Percentiles rank a stretch among this genome's conserved stretches.
Evolutionary conservation across 2,113 vertebrate genomes (phyloP).

Genomic region (Uria aalge): DNA sequence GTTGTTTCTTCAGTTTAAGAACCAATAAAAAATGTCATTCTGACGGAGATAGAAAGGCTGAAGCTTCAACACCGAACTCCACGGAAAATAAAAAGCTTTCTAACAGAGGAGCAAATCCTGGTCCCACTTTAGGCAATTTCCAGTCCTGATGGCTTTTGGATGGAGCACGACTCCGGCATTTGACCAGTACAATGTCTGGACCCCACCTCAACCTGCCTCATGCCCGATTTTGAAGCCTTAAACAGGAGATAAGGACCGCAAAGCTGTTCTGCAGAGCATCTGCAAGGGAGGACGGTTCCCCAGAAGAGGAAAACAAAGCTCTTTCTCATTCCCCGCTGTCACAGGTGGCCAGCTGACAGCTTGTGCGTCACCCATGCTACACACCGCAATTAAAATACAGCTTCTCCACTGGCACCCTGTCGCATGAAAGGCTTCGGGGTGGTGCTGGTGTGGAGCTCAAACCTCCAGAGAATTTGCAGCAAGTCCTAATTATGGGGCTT

Average conservation of each 20-base stretch:
- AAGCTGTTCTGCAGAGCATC: not conserved
- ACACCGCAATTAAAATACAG: not conserved
- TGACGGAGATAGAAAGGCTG: not conserved
- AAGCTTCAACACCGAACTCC: not conserved
- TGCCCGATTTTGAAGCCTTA: not conserved
- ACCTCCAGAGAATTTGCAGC: not conserved
- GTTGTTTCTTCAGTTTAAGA: slow-evolving; percentile 26
- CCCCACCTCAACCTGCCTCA: not conserved
- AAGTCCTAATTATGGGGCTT: not conserved
- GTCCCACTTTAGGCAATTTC: not conserved
- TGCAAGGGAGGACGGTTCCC: not conserved
- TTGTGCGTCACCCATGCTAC: not conserved
- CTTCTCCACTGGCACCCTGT: not conserved
- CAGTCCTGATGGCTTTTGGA: not conserved
- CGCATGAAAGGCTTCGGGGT: not conserved
- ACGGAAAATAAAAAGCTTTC: not conserved
- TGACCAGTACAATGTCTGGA: not conserved
- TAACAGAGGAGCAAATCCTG: not conserved
- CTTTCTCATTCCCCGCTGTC: not conserved
- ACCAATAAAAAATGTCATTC: not conserved
- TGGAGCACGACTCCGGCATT: not conserved
- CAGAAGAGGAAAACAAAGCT: not conserved
- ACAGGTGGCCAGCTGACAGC: slow-evolving; percentile 4
- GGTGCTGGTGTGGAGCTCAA: not conserved
- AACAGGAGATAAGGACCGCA: not conserved